These are phyloP conservation scores for Kryptolebias ocellatus DNA, from an alignment of 2,797 vertebrate species.

Conservation along the genomic window DNA sequence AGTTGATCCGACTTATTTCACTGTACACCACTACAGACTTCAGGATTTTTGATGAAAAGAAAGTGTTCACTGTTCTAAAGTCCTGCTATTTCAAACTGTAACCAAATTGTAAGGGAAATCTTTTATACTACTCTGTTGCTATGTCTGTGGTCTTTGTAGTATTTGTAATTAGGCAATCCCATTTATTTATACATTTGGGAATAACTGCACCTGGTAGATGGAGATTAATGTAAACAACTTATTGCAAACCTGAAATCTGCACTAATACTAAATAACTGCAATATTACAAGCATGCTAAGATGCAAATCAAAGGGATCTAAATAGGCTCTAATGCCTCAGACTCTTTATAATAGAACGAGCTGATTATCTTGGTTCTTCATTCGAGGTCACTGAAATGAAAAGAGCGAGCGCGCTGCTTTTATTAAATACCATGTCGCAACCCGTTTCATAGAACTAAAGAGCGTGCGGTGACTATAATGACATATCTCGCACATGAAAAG, in stretches of 20 bases:
- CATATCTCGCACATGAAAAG: slow-evolving; percentile 33
- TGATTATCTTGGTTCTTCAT: slow-evolving; percentile 61
- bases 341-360: slow-evolving; percentile 35
- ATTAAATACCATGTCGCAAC: slow-evolving; percentile 51
- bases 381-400: slow-evolving; percentile 55
- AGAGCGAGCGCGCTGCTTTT: slow-evolving; percentile 40
- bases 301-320: slow-evolving; percentile 53
- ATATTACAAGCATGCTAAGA: slow-evolving; percentile 14
- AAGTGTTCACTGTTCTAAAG: not conserved
- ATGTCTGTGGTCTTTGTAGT: not conserved
- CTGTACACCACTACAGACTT: not conserved
- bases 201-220: not conserved
- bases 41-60: not conserved
- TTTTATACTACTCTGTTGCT: too few relatives aligned
- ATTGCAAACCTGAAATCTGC: slow-evolving; percentile 9
- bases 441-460: slow-evolving; percentile 42
- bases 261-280: not conserved
- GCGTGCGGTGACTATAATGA: slow-evolving; percentile 16
- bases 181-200: not conserved
- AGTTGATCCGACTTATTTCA: not conserved
- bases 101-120: too few relatives aligned
- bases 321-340: slow-evolving; percentile 58
- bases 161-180: not conserved
- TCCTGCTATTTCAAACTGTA: not conserved
- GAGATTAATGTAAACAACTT: slow-evolving; percentile 11